These are phyloP conservation scores for Notechis scutatus DNA, from an alignment of 2,113 vertebrate species.

Conservation along the genomic window DNA sequence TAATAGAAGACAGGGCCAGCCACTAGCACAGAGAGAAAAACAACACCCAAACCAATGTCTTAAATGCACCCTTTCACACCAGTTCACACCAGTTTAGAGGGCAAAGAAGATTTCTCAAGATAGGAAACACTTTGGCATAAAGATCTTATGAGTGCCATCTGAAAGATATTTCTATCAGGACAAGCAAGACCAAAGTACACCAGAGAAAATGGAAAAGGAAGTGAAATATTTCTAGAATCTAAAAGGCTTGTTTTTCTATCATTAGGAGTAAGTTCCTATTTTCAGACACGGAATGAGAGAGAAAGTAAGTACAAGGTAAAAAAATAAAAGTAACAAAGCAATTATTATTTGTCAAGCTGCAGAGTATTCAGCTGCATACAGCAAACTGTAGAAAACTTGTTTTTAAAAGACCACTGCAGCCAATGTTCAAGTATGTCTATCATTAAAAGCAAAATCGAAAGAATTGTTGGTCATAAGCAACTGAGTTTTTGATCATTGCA, in stretches of 20 bases:
- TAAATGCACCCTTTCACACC: background rate
- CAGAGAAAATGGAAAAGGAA: background rate
- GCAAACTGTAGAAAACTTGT: too few relatives aligned
- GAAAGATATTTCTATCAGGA: background rate
- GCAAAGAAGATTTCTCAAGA: background rate
- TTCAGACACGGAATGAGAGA: background rate
- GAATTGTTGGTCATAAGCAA: background rate
- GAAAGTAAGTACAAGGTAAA: background rate
- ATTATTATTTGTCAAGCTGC: slow-evolving; percentile 46
- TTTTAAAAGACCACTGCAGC: slow-evolving; percentile 15
- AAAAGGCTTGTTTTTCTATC: slow-evolving; percentile 1
- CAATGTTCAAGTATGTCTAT: slow-evolving; percentile 33
- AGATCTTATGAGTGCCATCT: fast-evolving
- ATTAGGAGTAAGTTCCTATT: background rate
- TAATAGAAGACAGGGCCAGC: background rate
- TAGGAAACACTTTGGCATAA: background rate
- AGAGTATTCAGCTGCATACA: slow-evolving; percentile 21
- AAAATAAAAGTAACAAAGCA: slow-evolving; percentile 35
- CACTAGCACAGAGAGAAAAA: background rate
- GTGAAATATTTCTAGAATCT: background rate
- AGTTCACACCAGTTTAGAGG: background rate
- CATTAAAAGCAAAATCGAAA: background rate
- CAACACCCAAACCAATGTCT: background rate
- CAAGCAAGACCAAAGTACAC: background rate
- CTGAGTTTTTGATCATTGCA: background rate